These are phyloP conservation scores for Drosophila rubida DNA, from an alignment of 2,888 invertebrate species.

Conservation along the genomic window DNA sequence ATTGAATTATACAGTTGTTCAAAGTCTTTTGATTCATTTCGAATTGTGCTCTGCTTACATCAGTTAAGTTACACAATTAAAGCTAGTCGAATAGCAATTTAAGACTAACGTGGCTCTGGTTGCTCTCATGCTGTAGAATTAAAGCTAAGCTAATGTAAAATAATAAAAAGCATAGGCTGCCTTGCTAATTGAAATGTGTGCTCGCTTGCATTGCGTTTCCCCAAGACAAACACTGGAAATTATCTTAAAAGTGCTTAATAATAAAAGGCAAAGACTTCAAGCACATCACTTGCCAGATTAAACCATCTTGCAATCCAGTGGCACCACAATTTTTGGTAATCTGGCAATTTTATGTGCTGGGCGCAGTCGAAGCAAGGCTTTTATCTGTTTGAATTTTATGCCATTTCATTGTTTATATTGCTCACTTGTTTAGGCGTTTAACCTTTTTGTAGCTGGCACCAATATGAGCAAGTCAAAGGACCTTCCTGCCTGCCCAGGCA, in stretches of 20 bases:
- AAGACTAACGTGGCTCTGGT: too few species aligned
- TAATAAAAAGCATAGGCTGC: background rate
- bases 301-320: background rate
- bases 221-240: too few species aligned
- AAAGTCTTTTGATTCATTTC: conserved; percentile 15
- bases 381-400: conserved; percentile 67
- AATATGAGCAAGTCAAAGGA: conserved; percentile 41
- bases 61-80: background rate
- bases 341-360: conserved; percentile 24
- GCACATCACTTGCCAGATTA: background rate
- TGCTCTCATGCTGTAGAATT: too few species aligned
- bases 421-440: conserved; percentile 72
- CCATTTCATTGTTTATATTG: conserved; percentile 70
- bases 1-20: conserved; percentile 39
- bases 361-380: conserved; percentile 21
- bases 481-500: conserved; percentile 22
- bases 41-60: background rate
- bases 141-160: too few species aligned
- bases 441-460: conserved; percentile 59
- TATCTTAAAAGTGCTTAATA: background rate
- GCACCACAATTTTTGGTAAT: conserved; percentile 20
- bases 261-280: background rate
- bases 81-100: background rate
- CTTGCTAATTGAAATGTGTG: background rate
- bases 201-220: background rate